A percentile compares a stretch with the other conserved stretches of the same genome.
These are phyloP conservation scores for Brachionus paranguensis DNA, from an alignment of 1,140 invertebrate genomes.

Conservation along the genomic window DNA sequence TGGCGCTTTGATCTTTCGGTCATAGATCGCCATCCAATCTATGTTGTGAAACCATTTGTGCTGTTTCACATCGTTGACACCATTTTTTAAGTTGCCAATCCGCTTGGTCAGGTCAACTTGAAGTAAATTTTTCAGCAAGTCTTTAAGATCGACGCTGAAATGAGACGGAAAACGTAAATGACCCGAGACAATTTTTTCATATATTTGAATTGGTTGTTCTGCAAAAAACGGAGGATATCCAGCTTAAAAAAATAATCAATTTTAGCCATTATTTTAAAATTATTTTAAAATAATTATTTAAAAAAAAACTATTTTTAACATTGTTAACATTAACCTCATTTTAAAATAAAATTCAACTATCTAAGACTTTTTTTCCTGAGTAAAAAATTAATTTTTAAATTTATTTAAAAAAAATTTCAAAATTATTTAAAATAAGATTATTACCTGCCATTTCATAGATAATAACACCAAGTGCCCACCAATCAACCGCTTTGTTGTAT, in stretches of 20 bases:
- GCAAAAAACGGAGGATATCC: conserved; percentile 61
- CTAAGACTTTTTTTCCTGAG: too few relatives aligned
- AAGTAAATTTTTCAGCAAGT: conserved; percentile 87
- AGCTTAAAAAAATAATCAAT: conserved; percentile 56
- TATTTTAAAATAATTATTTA: neutral
- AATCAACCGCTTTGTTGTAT: conserved; percentile 80
- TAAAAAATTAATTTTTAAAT: too few relatives aligned
- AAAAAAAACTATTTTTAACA: neutral
- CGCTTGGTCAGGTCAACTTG: conserved; percentile 97
- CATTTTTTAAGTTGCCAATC: conserved; percentile 96
- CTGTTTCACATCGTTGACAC: conserved; percentile 96
- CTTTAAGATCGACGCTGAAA: conserved; percentile 78
- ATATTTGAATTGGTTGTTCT: conserved; percentile 65
- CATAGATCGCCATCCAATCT: conserved; percentile 98
- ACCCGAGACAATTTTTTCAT: conserved; percentile 69
- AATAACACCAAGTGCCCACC: conserved; percentile 88
- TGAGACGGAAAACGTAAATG: conserved; percentile 67
- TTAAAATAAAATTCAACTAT: too few relatives aligned
- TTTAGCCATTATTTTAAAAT: conserved; percentile 57
- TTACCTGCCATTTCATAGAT: conserved; percentile 45
- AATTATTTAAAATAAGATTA: neutral
- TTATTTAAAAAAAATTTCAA: neutral
- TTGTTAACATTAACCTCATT: too few relatives aligned
- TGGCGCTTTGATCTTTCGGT: conserved; percentile 71
- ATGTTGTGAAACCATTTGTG: conserved; percentile 98